Evolutionary conservation across 2,888 invertebrate genomes (phyloP).

Genomic region (Gastracanthus pulcherrimus): DNA sequence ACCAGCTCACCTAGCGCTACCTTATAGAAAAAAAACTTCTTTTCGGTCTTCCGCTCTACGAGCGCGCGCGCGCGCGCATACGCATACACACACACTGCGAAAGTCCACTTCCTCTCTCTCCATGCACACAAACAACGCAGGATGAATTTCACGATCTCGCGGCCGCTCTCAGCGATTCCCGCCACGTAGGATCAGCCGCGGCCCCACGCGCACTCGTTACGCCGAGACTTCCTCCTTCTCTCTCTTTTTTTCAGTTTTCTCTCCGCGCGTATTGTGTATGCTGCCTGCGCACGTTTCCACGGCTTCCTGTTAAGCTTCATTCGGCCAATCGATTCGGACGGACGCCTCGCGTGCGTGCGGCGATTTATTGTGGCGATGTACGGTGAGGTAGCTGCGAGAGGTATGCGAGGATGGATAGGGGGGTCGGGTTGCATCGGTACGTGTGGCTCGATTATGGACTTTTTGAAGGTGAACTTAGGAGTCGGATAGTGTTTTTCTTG

Average conservation of each 20-base stretch:
- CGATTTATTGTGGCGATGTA: background rate
- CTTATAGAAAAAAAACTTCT: background rate
- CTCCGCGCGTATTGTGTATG: conserved; percentile 59
- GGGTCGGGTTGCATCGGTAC: background rate
- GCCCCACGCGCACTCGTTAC: no score
- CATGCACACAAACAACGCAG: no score
- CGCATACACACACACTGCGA: background rate
- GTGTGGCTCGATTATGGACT: no score
- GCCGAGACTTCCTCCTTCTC: conserved; percentile 49
- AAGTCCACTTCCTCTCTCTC: background rate
- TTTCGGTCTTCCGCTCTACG: background rate
- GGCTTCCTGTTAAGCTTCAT: conserved; percentile 64
- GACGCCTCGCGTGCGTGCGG: background rate
- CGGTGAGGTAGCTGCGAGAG: background rate
- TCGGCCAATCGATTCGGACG: conserved; percentile 63
- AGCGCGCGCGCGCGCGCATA: background rate
- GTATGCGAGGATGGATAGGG: background rate
- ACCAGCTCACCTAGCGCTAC: no score
- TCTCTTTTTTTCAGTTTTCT: conserved; percentile 17
- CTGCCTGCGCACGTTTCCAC: conserved; percentile 60
- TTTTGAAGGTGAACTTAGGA: no score
- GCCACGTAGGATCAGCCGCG: conserved; percentile 62
- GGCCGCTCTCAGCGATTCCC: conserved; percentile 55
- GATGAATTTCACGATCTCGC: no score
- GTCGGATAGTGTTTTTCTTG: no score